Evolutionary conservation across 2,113 vertebrate species (phyloP), one percentile per base, ranked within the genome.

Genomic region (Tachycineta bicolor): DNA sequence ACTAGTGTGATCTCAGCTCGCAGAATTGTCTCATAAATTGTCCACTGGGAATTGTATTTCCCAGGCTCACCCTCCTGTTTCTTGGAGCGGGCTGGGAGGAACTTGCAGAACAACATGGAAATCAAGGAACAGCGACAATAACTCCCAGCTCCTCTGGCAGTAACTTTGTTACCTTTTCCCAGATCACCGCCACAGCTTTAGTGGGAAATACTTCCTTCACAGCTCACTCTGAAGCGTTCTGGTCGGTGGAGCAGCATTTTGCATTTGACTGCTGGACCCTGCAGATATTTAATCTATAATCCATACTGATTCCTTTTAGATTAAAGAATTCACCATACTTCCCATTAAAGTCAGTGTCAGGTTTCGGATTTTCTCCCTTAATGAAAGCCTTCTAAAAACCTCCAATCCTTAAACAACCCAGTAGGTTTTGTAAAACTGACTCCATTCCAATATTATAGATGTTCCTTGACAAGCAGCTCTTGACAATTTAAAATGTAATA

Each of bases 1-100:
- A 50, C 31, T 24, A 14, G 18, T 4, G 12, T 21, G 31, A 43
- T 49, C 25, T 34, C 34, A 50, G 4, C 21, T 34, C 0, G 0
- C 52, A 85, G 52, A 34, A 29, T 34, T 76, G 20, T 50, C 31
- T 17, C 62, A 21, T 16, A 20, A 49, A 34, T 6, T 74, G 34
- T 16, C 41, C 50, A 7, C 34, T 43, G 37, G 34, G 13, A 43
- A 43, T 37, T 50, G 25, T 34, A 31, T 59, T 50, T 58, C 52
- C n/a, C 34, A 65, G 16, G 24, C 31, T 67, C 29, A n/a, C 10
- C 25, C 9, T 20, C 0, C 4, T 17, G 25, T 58, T 43, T 31
- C 62, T 50, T 34, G 14, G 44, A 43, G 50, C 0, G 50, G 15
- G 29, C 50, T 41, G 50, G 29, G 43, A 49, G 60, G 43, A 49